phyloP scores from a whole-genome alignment of 1,140 invertebrate species.

The Drosophila subpulchrella region DNA sequence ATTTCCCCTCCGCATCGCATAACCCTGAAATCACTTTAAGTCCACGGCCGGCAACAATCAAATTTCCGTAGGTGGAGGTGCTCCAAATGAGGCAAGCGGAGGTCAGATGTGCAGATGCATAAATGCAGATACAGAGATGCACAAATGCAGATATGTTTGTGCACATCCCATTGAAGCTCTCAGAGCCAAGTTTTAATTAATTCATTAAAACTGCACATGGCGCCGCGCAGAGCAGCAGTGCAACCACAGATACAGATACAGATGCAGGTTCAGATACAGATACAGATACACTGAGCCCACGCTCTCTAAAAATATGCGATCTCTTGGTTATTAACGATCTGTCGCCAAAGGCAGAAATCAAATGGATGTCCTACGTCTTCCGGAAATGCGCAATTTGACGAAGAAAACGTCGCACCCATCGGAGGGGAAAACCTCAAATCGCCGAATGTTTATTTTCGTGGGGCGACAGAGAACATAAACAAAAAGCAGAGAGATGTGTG shows the following conservation, averaged over 20 bases:
- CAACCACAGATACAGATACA: conserved; percentile 27
- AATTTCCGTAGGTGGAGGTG: conserved; percentile 65
- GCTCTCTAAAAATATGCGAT: conserved; percentile 21
- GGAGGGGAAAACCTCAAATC: conserved; percentile 24
- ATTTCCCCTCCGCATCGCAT: conserved; percentile 13
- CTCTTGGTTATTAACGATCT: conserved; percentile 48
- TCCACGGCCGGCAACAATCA: conserved; percentile 37
- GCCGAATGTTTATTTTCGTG: conserved; percentile 34
- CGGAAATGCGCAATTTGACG: conserved; percentile 73
- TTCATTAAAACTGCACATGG: conserved; percentile 76
- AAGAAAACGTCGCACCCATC: conserved; percentile 12
- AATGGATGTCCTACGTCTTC: conserved; percentile 47
- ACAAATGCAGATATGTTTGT: conserved; percentile 9
- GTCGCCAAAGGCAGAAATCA: conserved; percentile 42
- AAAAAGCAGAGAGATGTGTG: conserved; percentile 9
- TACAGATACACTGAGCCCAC: conserved; percentile 2
- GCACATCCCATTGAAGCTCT: conserved; percentile 4
- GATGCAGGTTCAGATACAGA: background rate
- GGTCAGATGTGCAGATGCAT: conserved; percentile 44
- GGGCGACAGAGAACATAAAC: conserved; percentile 35
- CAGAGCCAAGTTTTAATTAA: conserved; percentile 63
- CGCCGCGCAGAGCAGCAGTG: conserved; percentile 36
- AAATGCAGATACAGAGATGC: conserved; percentile 23
- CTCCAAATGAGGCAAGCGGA: conserved; percentile 48
- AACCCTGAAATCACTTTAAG: conserved; percentile 42